phyloP scores from a whole-genome alignment of 2,888 invertebrate species.

The Cryptus armator region DNA sequence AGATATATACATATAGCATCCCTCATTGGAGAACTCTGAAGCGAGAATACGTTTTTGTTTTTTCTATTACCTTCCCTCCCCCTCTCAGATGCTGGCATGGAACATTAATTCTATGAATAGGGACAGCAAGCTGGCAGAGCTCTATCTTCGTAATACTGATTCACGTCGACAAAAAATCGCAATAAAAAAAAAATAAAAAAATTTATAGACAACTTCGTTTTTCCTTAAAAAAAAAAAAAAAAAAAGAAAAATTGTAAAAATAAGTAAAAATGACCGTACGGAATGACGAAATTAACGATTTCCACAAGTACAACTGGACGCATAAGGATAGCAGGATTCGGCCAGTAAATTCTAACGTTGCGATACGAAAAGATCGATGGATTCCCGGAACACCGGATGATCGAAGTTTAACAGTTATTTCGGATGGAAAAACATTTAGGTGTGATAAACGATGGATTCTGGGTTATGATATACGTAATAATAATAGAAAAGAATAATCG shows the following conservation, averaged over 20 bases:
- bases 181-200: conserved; percentile 44
- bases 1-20: conserved; percentile 1
- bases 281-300: conserved; percentile 64
- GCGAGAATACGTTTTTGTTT: conserved; percentile 72
- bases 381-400: not conserved
- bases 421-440: conserved; percentile 26
- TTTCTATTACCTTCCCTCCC: conserved; percentile 87
- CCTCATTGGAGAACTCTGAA: conserved; percentile 59
- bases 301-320: conserved; percentile 82
- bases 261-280: conserved; percentile 39
- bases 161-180: conserved; percentile 31
- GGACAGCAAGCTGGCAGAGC: conserved; percentile 74
- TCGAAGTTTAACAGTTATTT: conserved; percentile 15
- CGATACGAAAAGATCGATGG: conserved; percentile 29
- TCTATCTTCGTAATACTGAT: conserved; percentile 61
- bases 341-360: conserved; percentile 66
- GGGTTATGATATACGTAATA: conserved; percentile 21
- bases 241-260: conserved; percentile 33
- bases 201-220: conserved; percentile 59
- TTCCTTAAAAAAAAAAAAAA: conserved; percentile 42
- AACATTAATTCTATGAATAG: conserved; percentile 84
- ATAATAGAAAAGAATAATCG: conserved; percentile 35
- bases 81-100: conserved; percentile 88
- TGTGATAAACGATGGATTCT: conserved; percentile 36
- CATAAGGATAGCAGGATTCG: conserved; percentile 78